Evolutionary conservation across 2,888 invertebrate genomes (phyloP).

Genomic region (Leptura quadrifasciata): DNA sequence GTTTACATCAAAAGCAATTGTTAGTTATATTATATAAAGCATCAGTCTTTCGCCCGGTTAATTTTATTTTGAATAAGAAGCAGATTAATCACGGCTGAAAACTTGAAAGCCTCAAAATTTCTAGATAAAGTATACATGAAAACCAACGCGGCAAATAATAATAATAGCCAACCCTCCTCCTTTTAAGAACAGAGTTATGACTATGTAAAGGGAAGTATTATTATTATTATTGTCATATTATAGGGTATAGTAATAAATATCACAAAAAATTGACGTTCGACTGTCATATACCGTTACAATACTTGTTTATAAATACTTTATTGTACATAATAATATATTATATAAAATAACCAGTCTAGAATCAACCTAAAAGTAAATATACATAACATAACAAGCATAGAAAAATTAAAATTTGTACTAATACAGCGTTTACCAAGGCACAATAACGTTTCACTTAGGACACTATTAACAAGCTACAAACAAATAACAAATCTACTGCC

Average conservation of each 20-base stretch:
- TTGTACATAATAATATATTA: constrained; percentile 33
- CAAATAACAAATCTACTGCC: constrained; percentile 29
- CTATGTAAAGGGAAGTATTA: not conserved
- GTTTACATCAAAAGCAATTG: constrained; percentile 10
- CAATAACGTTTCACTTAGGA: constrained; percentile 27
- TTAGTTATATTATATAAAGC: not conserved
- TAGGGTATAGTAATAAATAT: constrained; percentile 36
- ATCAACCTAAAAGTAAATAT: constrained; percentile 30
- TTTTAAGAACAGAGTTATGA: not conserved
- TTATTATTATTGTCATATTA: constrained; percentile 6
- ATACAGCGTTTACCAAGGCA: constrained; percentile 46
- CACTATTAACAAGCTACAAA: constrained; percentile 26
- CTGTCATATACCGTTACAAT: constrained; percentile 31
- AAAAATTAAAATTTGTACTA: constrained; percentile 48
- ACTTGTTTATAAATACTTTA: constrained; percentile 26
- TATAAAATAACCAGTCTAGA: constrained; percentile 35
- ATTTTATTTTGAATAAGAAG: not conserved
- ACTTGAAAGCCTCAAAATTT: not conserved
- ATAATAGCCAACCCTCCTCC: not conserved
- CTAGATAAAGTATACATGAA: not conserved
- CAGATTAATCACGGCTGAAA: not conserved
- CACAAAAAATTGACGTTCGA: constrained; percentile 32
- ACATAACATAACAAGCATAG: constrained; percentile 41
- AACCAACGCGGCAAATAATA: not conserved
- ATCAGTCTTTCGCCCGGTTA: not conserved